Conservation (phyloP, 2,113 vertebrate species). For the Pholis gunnellus region DNA sequence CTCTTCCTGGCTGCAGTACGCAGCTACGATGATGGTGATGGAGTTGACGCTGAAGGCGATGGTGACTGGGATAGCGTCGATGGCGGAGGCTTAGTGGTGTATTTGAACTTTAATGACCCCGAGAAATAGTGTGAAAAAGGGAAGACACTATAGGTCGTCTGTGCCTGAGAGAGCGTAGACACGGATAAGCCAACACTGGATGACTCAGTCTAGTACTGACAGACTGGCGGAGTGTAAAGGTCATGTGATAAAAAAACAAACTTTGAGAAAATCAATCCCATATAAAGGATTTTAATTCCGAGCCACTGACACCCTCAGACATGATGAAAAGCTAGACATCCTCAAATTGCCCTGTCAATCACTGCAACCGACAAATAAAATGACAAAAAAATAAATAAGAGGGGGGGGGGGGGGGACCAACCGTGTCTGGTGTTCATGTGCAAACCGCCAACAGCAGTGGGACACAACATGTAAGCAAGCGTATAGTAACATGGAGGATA, state of each 20-base stretch:
- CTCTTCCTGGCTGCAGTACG: slow-evolving; percentile 32
- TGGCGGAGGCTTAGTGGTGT: background rate
- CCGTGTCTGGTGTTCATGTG: background rate
- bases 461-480: slow-evolving; percentile 15
- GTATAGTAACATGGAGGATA: slow-evolving; percentile 24
- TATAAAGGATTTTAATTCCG: slow-evolving; percentile 81
- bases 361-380: slow-evolving; percentile 68
- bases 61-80: background rate
- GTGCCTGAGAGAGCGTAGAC: slow-evolving; percentile 6
- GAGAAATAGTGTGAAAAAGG: background rate
- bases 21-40: slow-evolving; percentile 26
- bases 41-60: background rate
- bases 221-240: slow-evolving; percentile 65
- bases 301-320: slow-evolving; percentile 72
- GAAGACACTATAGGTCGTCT: background rate
- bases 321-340: slow-evolving; percentile 79
- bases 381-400: slow-evolving; percentile 53
- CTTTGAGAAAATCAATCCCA: slow-evolving; percentile 68
- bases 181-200: slow-evolving; percentile 20
- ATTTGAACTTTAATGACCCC: background rate
- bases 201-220: slow-evolving; percentile 40
- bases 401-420: slow-evolving; percentile 7
- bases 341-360: slow-evolving; percentile 85
- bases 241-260: slow-evolving; percentile 60
- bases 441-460: background rate